phyloP scores from a whole-genome alignment of 2,797 vertebrate species.

The Todus mexicanus region DNA sequence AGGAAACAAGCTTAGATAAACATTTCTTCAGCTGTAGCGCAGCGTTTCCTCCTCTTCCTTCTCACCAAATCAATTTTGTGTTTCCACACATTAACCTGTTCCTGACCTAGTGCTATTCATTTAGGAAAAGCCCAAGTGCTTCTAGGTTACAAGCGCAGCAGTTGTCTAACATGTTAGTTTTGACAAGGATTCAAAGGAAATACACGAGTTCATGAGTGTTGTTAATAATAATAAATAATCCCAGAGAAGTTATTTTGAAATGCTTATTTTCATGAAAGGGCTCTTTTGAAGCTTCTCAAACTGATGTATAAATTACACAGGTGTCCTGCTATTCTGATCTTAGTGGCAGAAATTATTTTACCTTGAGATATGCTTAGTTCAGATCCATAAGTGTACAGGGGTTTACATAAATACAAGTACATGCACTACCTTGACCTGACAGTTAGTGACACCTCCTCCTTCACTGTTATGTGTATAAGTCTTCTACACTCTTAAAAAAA shows the following conservation, averaged over 20 bases:
- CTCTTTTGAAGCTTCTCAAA: neutral
- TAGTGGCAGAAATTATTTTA: neutral
- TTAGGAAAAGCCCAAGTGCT: neutral
- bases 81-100: slow-evolving; percentile 18
- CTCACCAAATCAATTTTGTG: neutral
- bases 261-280: neutral
- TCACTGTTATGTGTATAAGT: neutral
- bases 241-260: neutral
- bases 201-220: neutral
- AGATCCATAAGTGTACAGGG: neutral
- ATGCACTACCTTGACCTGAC: neutral
- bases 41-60: neutral
- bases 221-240: neutral
- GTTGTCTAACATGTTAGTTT: neutral
- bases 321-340: neutral
- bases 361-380: neutral
- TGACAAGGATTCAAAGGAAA: neutral
- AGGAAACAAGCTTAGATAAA: neutral
- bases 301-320: neutral
- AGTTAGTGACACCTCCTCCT: neutral
- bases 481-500: neutral
- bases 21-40: neutral
- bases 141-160: neutral
- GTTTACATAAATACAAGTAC: neutral
- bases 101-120: neutral